Conservation (phyloP, 1,140 invertebrate genomes). For the Zaprionus ghesquierei region DNA sequence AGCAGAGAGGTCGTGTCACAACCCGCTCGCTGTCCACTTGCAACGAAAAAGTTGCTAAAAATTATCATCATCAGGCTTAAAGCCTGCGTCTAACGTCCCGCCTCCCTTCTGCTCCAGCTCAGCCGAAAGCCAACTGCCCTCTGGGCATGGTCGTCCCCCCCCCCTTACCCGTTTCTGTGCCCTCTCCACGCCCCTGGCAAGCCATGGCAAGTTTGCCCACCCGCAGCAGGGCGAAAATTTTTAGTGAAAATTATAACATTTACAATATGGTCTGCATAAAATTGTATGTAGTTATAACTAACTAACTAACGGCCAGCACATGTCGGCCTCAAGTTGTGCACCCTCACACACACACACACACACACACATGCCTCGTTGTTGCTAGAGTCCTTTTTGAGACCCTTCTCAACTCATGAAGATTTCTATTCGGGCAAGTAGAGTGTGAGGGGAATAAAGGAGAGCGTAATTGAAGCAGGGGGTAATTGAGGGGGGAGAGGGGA, state of each 20-base stretch:
- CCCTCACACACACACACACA: constrained; percentile 4
- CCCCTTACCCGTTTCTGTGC: neutral
- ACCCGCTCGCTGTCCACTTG: neutral
- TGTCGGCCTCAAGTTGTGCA: constrained; percentile 38
- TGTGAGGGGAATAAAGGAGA: neutral
- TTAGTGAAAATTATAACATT: constrained; percentile 80
- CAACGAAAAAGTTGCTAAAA: constrained; percentile 71
- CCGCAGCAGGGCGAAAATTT: constrained; percentile 52
- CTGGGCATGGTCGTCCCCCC: constrained; percentile 3
- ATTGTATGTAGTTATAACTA: constrained; percentile 80
- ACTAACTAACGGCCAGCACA: constrained; percentile 75
- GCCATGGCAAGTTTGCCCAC: constrained; percentile 28
- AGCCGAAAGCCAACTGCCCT: constrained; percentile 30
- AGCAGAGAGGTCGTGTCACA: neutral
- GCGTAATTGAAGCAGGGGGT: neutral
- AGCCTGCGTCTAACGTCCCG: no score
- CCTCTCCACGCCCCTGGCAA: neutral
- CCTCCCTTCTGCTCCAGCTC: neutral
- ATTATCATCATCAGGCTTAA: constrained; percentile 61
- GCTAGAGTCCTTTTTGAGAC: neutral
- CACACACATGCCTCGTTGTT: neutral
- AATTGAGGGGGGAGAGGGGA: neutral
- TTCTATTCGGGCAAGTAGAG: constrained; percentile 16
- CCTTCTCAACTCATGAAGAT: constrained; percentile 47
- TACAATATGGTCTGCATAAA: constrained; percentile 75